Evolutionary conservation across 2,888 invertebrate species (phyloP), one percentile per base, ranked within the genome.

Genomic region (Amblyjoppa fuscipennis): DNA sequence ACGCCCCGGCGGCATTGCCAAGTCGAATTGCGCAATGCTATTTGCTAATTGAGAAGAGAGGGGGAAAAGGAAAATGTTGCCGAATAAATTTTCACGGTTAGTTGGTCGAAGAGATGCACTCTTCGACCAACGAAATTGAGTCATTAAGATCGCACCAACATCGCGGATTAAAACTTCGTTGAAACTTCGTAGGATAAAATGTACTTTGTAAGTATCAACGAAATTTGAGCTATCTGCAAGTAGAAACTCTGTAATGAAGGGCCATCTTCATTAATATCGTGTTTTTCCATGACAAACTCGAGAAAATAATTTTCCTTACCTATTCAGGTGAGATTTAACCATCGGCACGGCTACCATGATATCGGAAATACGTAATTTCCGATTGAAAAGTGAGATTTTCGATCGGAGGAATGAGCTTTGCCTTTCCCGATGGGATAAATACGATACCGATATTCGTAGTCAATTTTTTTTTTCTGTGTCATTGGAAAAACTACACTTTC

Each of bases 1-100:
- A 7, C 64, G 13, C 3, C 51, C 13, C 3, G 28, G 13, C 25
- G 45, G 2, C 64, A 73, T 73, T 80, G 80, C 80, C 80, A 80
- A 80, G 80, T 53, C 28, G 28, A 41, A 64, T 66, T 73, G n/a
- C 28, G 28, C 38, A 53, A 53, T 68, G n/a, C 73, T 16, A 13
- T 28, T 41, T 20, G 16, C 31, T 61, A 31, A 61, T 61, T 28
- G 31, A 31, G 31, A 61, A 28, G 16, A 53, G 16, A 53, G 28
- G 13, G 61, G 53, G 5, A 53, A 70, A 31, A 56, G 38, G 7
- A 4, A 56, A 73, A 56, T 73, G n/a, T 56, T 16, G n/a, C n/a
- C 20, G 38, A 4, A 73, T 13, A 28, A 13, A 51, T 51, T 28
- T 16, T 1, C 13, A 3, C n/a, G 2, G 20, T 53, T 2, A 20